These are phyloP conservation scores for Plagodis pulveraria DNA, from an alignment of 2,888 invertebrate genomes.

Conservation along the genomic window DNA sequence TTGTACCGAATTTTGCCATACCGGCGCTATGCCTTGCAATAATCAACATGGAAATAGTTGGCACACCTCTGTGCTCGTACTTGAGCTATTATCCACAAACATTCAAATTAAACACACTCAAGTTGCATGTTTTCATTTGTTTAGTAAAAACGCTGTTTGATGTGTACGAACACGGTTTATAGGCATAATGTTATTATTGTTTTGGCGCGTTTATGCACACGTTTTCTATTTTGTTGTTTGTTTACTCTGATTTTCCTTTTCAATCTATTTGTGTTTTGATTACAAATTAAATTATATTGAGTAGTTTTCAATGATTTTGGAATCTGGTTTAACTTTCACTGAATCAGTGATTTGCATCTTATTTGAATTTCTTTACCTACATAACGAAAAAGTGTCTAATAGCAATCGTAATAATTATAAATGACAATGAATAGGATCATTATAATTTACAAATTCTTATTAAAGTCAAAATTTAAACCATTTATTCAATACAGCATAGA, in stretches of 20 bases:
- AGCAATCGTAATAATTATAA: no score
- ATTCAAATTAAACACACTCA: conserved; percentile 43
- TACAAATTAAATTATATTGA: background rate
- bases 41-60: conserved; percentile 26
- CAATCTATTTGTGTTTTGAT: conserved; percentile 1
- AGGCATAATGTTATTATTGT: conserved; percentile 22
- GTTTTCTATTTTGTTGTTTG: background rate
- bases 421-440: no score
- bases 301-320: background rate
- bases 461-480: no score
- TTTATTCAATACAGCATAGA: no score
- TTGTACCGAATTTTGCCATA: conserved; percentile 31
- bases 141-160: conserved; percentile 37
- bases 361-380: no score
- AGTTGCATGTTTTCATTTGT: conserved; percentile 38
- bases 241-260: conserved; percentile 4
- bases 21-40: conserved; percentile 35
- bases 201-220: conserved; percentile 14
- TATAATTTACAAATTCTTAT: no score
- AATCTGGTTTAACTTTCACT: no score
- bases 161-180: conserved; percentile 11
- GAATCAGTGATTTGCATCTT: no score
- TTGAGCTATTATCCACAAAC: conserved; percentile 49
- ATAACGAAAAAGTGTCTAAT: no score
- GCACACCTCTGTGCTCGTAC: conserved; percentile 36